Base-by-base conservation (phyloP, 2,797 vertebrate species). In the Tinamus major region DNA sequence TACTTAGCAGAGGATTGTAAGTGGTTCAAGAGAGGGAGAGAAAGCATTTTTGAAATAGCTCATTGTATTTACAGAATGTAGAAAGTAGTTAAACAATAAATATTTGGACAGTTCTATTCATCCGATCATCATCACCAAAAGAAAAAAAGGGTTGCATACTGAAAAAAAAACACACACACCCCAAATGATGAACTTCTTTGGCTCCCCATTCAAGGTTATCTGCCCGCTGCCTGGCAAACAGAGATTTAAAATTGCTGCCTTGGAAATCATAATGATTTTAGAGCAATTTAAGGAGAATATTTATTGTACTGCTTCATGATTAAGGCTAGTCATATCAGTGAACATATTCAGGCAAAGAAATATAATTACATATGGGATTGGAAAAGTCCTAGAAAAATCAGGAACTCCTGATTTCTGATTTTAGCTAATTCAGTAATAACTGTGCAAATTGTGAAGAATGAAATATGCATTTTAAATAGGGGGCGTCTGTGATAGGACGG, bases 41-140 rank as follows among this genome's bases (percentile, higher is more conserved):
- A 94, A 94, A 90, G 61, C 14, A 18, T 44, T 94, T 94, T 90
- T 89, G 71, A 94, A 96, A 78, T 12, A 79, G 75, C 53, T 92
- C 62, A 62, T 29, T 77, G 37, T 93, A 82, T 90, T 95, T 94
- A 90, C 21, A 35, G 35, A 35, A 35, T 81, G 92, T 26, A 39
- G 35, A 37, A 88, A 94, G 33, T 67, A 86, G 92, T 91, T 75
- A 84, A 90, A 75, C 24, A 82, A 62, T 68, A 92, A 88, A 82
- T 94, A 88, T 91, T 93, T 93, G 61, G 26, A 82, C 46, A 79
- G 74, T 82, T 90, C 6, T 58, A 37, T 86, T 90, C 31, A 88
- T 75, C 53, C 26, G 64, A 27, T 82, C 18, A 72, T 68, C 79
- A 82, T 37, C 35, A 56, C 3, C 26, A 70, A 26, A 51, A 49